These are phyloP conservation scores for Drepana falcataria DNA, from an alignment of 2,888 invertebrate genomes.

Conservation along the genomic window DNA sequence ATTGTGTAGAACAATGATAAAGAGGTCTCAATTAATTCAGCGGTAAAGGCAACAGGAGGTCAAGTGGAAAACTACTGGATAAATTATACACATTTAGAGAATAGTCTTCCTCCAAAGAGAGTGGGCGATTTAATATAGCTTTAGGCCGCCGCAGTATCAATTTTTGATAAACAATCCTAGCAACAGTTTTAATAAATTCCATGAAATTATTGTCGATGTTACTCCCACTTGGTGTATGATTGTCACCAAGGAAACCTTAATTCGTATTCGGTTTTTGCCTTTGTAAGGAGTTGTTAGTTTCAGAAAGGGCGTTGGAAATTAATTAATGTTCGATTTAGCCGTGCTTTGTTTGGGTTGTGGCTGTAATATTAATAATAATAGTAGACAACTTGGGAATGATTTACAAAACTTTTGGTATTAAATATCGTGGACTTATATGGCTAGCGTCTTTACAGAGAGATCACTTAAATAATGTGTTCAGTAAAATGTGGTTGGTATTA, in stretches of 20 bases:
- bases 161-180: slow-evolving; percentile 13
- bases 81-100: slow-evolving; percentile 31
- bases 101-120: slow-evolving; percentile 13
- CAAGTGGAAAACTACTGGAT: slow-evolving; percentile 35
- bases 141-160: neutral
- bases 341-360: too few relatives aligned
- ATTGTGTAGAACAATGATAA: slow-evolving; percentile 21
- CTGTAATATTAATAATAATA: too few relatives aligned
- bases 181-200: slow-evolving; percentile 36
- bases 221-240: slow-evolving; percentile 9
- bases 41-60: slow-evolving; percentile 20
- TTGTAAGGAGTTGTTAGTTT: neutral
- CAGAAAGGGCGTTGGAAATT: neutral
- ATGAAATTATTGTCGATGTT: slow-evolving; percentile 16
- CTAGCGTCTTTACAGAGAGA: too few relatives aligned
- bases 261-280: slow-evolving; percentile 2
- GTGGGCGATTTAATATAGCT: neutral
- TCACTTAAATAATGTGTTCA: too few relatives aligned
- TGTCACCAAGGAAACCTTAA: slow-evolving; percentile 14
- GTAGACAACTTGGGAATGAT: too few relatives aligned
- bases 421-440: too few relatives aligned
- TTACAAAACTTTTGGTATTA: too few relatives aligned
- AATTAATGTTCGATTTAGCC: too few relatives aligned
- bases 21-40: slow-evolving; percentile 30
- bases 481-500: too few relatives aligned